These are phyloP conservation scores for Simalia tracyae DNA, from an alignment of 2,797 vertebrate genomes.

Conservation along the genomic window DNA sequence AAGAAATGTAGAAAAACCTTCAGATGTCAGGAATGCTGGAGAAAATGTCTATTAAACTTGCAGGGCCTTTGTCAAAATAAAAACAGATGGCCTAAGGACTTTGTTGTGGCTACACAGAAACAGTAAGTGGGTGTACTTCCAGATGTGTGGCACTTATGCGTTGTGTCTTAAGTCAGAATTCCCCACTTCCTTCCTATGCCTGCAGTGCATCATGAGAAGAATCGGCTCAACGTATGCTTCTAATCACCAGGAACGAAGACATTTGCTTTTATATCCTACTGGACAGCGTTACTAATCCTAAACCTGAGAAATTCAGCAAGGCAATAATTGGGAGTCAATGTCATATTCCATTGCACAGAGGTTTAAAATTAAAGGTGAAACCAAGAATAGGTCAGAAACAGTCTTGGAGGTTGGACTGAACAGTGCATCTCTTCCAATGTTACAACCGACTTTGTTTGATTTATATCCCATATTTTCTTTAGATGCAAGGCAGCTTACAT, in stretches of 20 bases:
- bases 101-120: not conserved
- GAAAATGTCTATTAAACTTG: not conserved
- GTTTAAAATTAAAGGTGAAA: slow-evolving; percentile 6
- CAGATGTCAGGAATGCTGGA: not conserved
- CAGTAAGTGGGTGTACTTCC: slow-evolving; percentile 30
- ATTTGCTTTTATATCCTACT: not conserved
- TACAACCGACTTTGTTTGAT: not conserved
- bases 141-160: slow-evolving; percentile 17
- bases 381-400: not conserved
- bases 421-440: not conserved
- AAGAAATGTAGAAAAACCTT: not conserved
- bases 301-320: slow-evolving; percentile 1
- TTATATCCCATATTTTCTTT: not conserved
- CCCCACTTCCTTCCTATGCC: slow-evolving; percentile 10
- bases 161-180: not conserved
- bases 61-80: not conserved
- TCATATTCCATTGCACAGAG: not conserved
- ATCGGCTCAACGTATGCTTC: not conserved
- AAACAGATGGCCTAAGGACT: not conserved
- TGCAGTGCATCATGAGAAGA: not conserved
- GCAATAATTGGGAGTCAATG: not conserved
- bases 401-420: not conserved
- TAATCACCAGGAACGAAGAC: not conserved
- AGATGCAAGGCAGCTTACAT: not conserved
- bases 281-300: slow-evolving; percentile 11